Evolutionary conservation across 2,888 invertebrate species (phyloP).

Genomic region (Zele albiditarsus): DNA sequence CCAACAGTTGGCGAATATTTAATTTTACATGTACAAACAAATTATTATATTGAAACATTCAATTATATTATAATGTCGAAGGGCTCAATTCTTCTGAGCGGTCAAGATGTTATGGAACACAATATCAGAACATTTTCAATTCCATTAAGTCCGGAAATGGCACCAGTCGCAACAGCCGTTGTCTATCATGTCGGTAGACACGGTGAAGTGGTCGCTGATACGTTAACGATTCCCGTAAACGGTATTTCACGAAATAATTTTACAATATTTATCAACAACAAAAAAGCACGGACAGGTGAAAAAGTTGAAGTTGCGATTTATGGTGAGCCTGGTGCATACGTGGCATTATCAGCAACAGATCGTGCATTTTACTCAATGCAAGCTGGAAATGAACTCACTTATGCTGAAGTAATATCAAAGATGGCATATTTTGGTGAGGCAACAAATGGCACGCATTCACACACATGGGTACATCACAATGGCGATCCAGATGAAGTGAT

Average conservation of each 20-base stretch:
- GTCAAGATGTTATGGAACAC: constrained; percentile 87
- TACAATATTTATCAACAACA: constrained; percentile 90
- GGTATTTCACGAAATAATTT: constrained; percentile 95
- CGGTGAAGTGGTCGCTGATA: constrained; percentile 92
- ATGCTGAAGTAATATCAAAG: constrained; percentile 88
- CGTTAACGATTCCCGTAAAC: constrained; percentile 96
- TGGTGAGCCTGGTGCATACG: constrained; percentile 95
- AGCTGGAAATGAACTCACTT: constrained; percentile 91
- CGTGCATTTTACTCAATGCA: constrained; percentile 93
- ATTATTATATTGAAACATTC: constrained; percentile 91
- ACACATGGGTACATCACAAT: constrained; percentile 88
- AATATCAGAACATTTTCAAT: constrained; percentile 87
- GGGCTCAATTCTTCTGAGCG: constrained; percentile 89
- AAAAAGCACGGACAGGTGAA: constrained; percentile 94
- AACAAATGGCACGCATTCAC: constrained; percentile 88
- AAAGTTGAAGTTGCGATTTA: constrained; percentile 94
- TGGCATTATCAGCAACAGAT: constrained; percentile 93
- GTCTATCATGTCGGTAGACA: constrained; percentile 89
- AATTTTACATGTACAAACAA: constrained; percentile 93
- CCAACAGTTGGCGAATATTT: constrained; percentile 95
- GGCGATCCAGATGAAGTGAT: constrained; percentile 90
- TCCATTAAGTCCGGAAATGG: constrained; percentile 90
- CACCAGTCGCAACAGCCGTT: constrained; percentile 91
- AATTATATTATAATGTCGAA: constrained; percentile 94
- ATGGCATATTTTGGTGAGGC: constrained; percentile 92